Base-by-base conservation (phyloP, 2,888 invertebrate species). In the Eurois occulta region DNA sequence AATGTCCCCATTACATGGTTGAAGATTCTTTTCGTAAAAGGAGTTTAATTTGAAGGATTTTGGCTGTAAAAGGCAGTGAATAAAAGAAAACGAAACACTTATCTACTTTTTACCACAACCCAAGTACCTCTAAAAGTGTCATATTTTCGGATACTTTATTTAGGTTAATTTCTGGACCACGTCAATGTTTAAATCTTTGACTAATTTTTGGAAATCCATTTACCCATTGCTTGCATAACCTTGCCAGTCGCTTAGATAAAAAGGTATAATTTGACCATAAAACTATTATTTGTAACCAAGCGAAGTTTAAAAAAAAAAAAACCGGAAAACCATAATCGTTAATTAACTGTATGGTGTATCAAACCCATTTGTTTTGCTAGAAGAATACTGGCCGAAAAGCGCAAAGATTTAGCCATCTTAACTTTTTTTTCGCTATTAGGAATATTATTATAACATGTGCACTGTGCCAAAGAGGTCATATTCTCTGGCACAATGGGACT, bases 331-430 rank as follows among this genome's bases (percentile, higher is more conserved):
- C 55, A 55, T 75, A 85, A 79, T 79, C 70, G 52, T 60, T 66
- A 85, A 80, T 86, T 32, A 78, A 76, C 75, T 79, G 43, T 84
- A 64, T 68, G 73, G 84, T 86, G 87, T 86, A 77, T 73, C 87
- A 70, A 87, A 87, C 83, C 76, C 78, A 87, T 87, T 87, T 71
- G 87, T 68, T 83, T 75, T 87, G 87, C 80, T 86, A 75, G 64
- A 76, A 77, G 65, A 60, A 76, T 55, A 67, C 32, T 62, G 66
- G 55, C 62, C 68, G 62, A 41, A 75, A 77, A 75, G 55, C 41
- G 28, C 58, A 69, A 66, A 64, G 52, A 70, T 71, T 46, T 41
- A 74, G 21, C n/a, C 55, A 52, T 41, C 55, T 64, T 70, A 71
- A 48, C 18, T 48, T 76, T 80, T 72, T 73, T 70, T 62, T 24